These are phyloP conservation scores for Ischnus inquisitorius DNA, from an alignment of 2,888 invertebrate species.

Conservation along the genomic window DNA sequence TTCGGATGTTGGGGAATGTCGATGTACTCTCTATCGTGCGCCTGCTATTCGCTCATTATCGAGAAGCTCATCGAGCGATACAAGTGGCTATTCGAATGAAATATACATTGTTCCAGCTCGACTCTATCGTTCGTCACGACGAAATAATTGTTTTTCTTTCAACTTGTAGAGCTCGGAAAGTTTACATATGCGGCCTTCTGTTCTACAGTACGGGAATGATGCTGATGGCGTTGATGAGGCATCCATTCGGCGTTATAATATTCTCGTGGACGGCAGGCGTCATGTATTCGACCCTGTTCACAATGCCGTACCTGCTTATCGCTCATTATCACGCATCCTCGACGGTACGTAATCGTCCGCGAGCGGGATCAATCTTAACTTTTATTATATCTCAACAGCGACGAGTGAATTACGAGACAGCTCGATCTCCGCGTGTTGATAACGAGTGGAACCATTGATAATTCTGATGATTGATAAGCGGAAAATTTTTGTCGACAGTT, in stretches of 20 bases:
- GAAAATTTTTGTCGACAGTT: constrained; percentile 86
- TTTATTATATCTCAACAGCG: not conserved
- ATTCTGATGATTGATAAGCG: not conserved
- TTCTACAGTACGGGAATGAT: constrained; percentile 96
- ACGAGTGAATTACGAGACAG: not conserved
- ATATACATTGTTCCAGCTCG: not conserved
- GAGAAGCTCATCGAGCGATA: constrained; percentile 93
- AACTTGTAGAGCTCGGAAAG: constrained; percentile 91
- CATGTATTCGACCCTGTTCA: constrained; percentile 99
- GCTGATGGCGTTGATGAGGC: constrained; percentile 92
- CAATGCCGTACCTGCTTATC: constrained; percentile 97
- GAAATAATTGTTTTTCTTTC: not conserved
- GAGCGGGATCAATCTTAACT: not conserved
- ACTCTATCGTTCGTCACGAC: not conserved
- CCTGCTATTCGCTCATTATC: constrained; percentile 95
- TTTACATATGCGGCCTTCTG: constrained; percentile 95
- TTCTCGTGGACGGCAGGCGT: constrained; percentile 98
- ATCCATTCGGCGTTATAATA: constrained; percentile 92
- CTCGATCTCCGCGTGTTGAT: no score
- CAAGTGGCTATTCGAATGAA: constrained; percentile 80
- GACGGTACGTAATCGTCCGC: constrained; percentile 88
- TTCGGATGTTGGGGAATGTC: constrained; percentile 99
- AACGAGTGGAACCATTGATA: no score
- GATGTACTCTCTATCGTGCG: constrained; percentile 97
- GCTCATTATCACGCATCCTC: constrained; percentile 98